phyloP scores from a whole-genome alignment of 2,888 invertebrate species.

The Tuberolachnus salignus region DNA sequence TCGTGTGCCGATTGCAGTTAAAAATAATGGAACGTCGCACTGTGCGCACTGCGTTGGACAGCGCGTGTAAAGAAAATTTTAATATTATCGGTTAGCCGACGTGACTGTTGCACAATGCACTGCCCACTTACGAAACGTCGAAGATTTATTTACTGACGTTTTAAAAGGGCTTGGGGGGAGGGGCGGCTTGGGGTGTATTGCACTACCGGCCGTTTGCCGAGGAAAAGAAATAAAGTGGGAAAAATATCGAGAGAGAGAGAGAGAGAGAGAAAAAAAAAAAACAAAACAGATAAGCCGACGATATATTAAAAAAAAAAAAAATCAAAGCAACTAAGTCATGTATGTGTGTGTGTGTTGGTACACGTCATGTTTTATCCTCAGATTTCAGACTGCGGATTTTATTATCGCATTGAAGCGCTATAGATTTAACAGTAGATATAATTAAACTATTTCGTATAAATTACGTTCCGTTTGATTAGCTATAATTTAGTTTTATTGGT shows the following conservation, averaged over 20 bases:
- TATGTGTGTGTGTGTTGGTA: background rate
- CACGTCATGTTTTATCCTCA: conserved; percentile 14
- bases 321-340: background rate
- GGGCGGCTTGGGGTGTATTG: background rate
- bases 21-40: conserved; percentile 16
- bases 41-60: conserved; percentile 21
- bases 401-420: conserved; percentile 1
- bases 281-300: conserved; percentile 25
- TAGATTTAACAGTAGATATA: too few relatives aligned
- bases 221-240: background rate
- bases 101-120: conserved; percentile 28
- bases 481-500: too few relatives aligned
- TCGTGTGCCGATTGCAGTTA: background rate
- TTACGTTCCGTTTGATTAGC: too few relatives aligned
- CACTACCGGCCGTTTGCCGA: background rate
- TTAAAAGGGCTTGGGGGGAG: conserved; percentile 27
- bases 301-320: conserved; percentile 32
- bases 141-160: conserved; percentile 38
- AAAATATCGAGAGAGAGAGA: too few relatives aligned
- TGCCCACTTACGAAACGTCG: background rate
- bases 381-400: conserved; percentile 14
- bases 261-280: conserved; percentile 12
- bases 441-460: too few relatives aligned
- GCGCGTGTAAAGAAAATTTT: conserved; percentile 23
- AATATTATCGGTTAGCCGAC: conserved; percentile 38